Evolutionary conservation across 2,888 invertebrate species (phyloP), one percentile per base, ranked within the genome.

Genomic region (Onthophagus sagittarius): DNA sequence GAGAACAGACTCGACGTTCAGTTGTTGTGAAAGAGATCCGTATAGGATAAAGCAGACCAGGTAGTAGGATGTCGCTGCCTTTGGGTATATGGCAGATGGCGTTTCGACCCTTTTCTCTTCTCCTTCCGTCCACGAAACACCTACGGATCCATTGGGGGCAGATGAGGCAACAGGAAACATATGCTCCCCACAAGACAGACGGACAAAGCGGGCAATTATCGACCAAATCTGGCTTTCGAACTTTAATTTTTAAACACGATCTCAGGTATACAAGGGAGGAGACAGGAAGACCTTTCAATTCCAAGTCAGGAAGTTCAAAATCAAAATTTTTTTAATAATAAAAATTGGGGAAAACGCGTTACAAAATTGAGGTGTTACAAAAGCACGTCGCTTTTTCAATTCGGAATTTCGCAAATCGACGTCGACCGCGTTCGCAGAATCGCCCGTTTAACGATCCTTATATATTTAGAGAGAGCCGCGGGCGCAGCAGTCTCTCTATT

Each of bases 121-220:
- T 63, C 63, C 15, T 63, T 39, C 70, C 70, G 70, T 70, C 14
- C 53, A 62, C 70, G 9, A 70, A 53, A 53, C 39, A 53, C 39
- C 39, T 53, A 53, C 39, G 39, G 39, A 53, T 53, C 39, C 70
- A 53, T 70, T 53, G 53, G 53, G 70, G 70, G 62, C 53, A 70
- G 62, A 70, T 70, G 70, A 39, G 70, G 70, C 39, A 70, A 32
- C 62, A 53, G 62, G 70, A 70, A 70, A 53, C 33, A 53, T 70
- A 53, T 53, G 53, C 70, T 70, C 62, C 53, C 62, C 11, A 53
- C 70, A 14, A 23, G 13, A 53, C 39, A 53, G 11, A 53, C 67
- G 67, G 13, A 53, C 39, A 53, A 53, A 53, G 39, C 39, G 39
- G 23, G 39, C 39, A 53, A 53, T 53, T 53, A 53, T 53, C 39